Evolutionary conservation across 2,113 vertebrate species (phyloP).

Genomic region (Rutilus rutilus): DNA sequence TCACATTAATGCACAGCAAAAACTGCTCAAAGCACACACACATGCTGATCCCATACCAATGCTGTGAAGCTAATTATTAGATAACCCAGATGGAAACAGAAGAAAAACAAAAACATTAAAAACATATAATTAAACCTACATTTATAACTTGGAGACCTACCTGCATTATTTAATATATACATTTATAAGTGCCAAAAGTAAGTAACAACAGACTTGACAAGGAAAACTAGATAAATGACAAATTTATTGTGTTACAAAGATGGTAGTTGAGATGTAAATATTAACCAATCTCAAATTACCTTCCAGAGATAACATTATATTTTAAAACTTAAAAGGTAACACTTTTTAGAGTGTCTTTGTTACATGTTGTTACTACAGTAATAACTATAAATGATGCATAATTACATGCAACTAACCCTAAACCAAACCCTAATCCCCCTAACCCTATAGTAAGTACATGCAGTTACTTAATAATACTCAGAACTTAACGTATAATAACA

Average conservation of each 20-base stretch:
- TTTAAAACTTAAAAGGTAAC: background rate
- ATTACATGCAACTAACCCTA: too few relatives aligned
- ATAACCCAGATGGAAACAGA: background rate
- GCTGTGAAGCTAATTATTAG: background rate
- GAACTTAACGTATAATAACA: too few relatives aligned
- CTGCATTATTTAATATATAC: background rate
- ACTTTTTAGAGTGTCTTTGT: too few relatives aligned
- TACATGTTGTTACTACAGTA: too few relatives aligned
- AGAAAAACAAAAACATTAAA: background rate
- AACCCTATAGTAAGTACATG: too few relatives aligned
- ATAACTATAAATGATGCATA: too few relatives aligned
- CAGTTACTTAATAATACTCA: too few relatives aligned
- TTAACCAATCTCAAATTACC: background rate
- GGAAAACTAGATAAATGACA: background rate
- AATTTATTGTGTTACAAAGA: background rate
- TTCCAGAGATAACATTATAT: background rate
- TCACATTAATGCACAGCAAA: conserved; percentile 30
- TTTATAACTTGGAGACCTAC: background rate
- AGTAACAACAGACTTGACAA: background rate
- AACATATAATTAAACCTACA: background rate
- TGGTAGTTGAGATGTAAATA: background rate
- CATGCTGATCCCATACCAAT: background rate
- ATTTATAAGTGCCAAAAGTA: background rate
- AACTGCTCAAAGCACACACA: conserved; percentile 18
- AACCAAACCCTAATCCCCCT: too few relatives aligned